A percentile compares a stretch with the other conserved stretches of the same genome.
phyloP scores from a whole-genome alignment of 2,888 invertebrate species.

The Odontocolon sp. region DNA sequence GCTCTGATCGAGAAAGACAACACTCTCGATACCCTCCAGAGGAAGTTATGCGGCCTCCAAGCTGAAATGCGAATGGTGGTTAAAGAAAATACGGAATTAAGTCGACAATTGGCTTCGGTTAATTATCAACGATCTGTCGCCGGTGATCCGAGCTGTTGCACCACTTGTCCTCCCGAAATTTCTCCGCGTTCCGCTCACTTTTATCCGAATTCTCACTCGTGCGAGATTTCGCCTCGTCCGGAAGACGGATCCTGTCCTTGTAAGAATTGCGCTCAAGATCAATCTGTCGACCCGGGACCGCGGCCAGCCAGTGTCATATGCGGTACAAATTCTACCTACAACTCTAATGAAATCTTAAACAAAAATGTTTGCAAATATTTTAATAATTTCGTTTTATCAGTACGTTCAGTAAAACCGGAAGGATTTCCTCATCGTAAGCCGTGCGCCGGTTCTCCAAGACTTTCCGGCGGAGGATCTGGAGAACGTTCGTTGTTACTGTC shows the following conservation, averaged over 20 bases:
- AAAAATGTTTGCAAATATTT: neutral
- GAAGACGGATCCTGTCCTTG: constrained; percentile 67
- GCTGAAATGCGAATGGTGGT: constrained; percentile 85
- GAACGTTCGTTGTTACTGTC: no score
- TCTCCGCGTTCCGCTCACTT: constrained; percentile 54
- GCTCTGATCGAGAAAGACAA: constrained; percentile 85
- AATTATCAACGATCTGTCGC: constrained; percentile 64
- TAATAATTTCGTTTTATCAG: neutral
- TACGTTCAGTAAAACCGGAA: constrained; percentile 40
- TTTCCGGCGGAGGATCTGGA: constrained; percentile 70
- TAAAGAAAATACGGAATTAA: constrained; percentile 84
- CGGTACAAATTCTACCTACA: constrained; percentile 51
- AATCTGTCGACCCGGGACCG: constrained; percentile 56
- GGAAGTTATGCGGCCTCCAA: constrained; percentile 84
- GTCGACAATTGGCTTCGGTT: constrained; percentile 81
- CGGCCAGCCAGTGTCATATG: constrained; percentile 56
- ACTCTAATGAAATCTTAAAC: neutral
- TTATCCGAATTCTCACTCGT: constrained; percentile 55
- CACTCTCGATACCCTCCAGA: constrained; percentile 84
- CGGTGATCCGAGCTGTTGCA: constrained; percentile 64
- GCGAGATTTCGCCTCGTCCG: constrained; percentile 51
- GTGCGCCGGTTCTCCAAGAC: constrained; percentile 50
- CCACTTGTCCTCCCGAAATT: constrained; percentile 61
- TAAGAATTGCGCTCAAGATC: constrained; percentile 61
- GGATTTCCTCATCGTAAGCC: constrained; percentile 26